Conservation (phyloP, 2,113 vertebrate species). For the Panthera tigris region DNA sequence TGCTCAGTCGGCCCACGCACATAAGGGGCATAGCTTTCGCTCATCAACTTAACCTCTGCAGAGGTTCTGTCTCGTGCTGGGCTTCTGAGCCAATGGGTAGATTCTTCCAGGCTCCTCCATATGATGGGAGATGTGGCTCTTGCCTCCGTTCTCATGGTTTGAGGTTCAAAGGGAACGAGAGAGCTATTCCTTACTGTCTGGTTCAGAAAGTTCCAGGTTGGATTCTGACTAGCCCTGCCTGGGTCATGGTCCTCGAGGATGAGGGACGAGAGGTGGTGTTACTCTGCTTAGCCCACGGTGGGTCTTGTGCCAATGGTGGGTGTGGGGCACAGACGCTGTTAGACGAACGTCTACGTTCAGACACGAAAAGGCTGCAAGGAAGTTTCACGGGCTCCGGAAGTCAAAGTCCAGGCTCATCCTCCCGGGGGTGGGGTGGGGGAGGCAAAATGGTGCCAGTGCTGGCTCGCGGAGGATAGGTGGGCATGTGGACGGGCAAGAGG, state of each 20-base stretch:
- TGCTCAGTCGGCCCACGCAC: background rate
- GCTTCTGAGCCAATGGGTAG: background rate
- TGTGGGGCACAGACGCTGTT: background rate
- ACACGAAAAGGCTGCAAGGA: background rate
- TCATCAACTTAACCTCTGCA: too few relatives aligned
- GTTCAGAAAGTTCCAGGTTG: background rate
- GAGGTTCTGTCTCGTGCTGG: background rate
- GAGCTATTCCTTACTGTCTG: background rate
- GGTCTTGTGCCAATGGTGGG: background rate
- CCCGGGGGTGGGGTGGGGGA: background rate
- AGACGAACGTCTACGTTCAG: accelerated
- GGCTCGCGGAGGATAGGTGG: too few relatives aligned
- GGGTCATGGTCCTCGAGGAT: background rate
- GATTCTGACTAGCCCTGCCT: background rate
- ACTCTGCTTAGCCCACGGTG: background rate
- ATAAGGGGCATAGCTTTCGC: background rate
- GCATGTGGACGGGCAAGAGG: background rate
- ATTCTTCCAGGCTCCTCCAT: background rate
- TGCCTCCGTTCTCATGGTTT: background rate
- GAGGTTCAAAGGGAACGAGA: background rate
- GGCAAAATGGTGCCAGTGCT: background rate
- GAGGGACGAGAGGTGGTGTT: background rate
- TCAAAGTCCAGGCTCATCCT: background rate
- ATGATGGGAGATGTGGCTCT: background rate
- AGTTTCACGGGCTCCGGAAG: accelerated